Percentiles rank a stretch among this genome's conserved stretches.
Conservation (phyloP, 2,113 vertebrate genomes). For the Elaphurus davidianus region DNA sequence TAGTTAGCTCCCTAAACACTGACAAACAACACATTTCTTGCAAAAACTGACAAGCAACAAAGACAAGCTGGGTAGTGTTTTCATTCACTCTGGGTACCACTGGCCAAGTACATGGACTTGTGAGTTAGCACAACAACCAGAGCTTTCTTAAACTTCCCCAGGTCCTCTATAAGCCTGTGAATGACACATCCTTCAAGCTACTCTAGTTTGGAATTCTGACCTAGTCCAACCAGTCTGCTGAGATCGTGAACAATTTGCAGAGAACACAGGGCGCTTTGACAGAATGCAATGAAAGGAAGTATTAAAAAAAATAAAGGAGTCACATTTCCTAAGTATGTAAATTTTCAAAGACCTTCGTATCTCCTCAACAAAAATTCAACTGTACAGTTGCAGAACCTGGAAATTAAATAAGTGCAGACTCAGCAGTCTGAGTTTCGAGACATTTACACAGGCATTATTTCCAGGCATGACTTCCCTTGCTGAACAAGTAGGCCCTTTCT, state of each 20-base stretch:
- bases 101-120: background rate
- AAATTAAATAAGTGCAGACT: constrained; percentile 47
- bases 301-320: background rate
- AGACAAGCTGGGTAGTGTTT: background rate
- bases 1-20: background rate
- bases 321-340: background rate
- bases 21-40: background rate
- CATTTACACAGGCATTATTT: constrained; percentile 29
- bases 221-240: constrained; percentile 45
- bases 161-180: background rate
- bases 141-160: constrained; percentile 14
- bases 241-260: constrained; percentile 35
- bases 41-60: background rate
- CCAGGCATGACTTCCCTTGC: background rate
- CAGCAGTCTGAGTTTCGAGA: background rate
- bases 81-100: constrained; percentile 19
- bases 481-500: constrained; percentile 44
- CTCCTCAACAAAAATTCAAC: constrained; percentile 43
- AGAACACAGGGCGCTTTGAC: constrained; percentile 30
- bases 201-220: constrained; percentile 17
- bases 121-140: constrained; percentile 45
- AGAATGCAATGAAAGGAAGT: background rate
- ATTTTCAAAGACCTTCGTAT: constrained; percentile 37
- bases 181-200: background rate
- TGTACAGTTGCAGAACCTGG: background rate